phyloP scores from a whole-genome alignment of 2,113 vertebrate species.

The Coptodon bakossiorum region DNA sequence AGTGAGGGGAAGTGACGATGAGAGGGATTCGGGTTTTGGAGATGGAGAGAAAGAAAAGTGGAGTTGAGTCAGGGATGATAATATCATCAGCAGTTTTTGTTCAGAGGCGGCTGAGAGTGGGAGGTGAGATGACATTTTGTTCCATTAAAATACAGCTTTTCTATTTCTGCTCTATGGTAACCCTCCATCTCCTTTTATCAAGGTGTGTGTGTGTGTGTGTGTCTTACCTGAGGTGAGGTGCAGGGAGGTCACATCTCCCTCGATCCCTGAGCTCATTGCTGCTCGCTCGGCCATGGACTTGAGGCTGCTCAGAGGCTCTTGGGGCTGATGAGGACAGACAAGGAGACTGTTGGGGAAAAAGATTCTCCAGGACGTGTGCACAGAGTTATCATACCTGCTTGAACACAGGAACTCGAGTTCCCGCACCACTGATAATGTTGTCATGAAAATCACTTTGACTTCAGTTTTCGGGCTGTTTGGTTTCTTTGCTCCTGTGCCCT shows the following conservation, averaged over 20 bases:
- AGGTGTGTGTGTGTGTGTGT: neutral
- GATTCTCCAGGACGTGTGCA: neutral
- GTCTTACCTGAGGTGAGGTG: conserved; percentile 78
- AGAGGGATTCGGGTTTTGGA: neutral
- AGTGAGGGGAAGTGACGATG: neutral
- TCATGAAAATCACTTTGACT: neutral
- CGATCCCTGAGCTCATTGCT: conserved; percentile 82
- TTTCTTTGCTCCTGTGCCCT: neutral
- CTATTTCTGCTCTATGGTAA: conserved; percentile 4
- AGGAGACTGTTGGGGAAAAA: conserved; percentile 20
- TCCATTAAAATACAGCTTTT: conserved; percentile 32
- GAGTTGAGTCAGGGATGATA: conserved; percentile 37
- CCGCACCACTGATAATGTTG: neutral
- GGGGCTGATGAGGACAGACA: conserved; percentile 63
- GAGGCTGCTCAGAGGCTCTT: conserved; percentile 80
- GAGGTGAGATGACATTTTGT: conserved; percentile 40
- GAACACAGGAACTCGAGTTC: neutral
- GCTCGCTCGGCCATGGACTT: conserved; percentile 88
- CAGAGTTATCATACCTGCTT: neutral
- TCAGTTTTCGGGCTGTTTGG: neutral
- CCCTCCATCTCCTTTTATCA: neutral
- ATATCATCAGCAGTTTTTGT: conserved; percentile 19
- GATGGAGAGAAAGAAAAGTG: neutral
- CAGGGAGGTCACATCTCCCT: conserved; percentile 79
- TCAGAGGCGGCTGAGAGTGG: conserved; percentile 26